Evolutionary conservation across 2,888 invertebrate species (phyloP).

Genomic region (Apodemia duryi): DNA sequence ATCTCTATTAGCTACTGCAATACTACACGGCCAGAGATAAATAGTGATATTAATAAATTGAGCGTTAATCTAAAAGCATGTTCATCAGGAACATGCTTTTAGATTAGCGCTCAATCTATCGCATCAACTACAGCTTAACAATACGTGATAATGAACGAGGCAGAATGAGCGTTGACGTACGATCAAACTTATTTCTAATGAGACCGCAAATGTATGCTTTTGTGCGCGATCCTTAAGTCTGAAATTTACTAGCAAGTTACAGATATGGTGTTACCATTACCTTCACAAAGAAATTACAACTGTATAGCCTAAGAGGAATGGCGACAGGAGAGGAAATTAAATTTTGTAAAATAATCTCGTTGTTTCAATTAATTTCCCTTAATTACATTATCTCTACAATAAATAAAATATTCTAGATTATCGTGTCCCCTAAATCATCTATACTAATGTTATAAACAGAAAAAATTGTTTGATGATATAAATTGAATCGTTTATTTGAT

Average conservation of each 20-base stretch:
- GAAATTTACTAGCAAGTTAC: slow-evolving; percentile 42
- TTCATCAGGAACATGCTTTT: no score
- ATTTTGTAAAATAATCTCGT: slow-evolving; percentile 68
- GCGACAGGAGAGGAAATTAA: slow-evolving; percentile 68
- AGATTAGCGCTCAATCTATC: no score
- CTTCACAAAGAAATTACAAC: slow-evolving; percentile 64
- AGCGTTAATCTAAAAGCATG: no score
- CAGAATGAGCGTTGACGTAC: not conserved
- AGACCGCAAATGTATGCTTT: not conserved
- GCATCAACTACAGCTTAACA: no score
- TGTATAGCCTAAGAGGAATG: slow-evolving; percentile 69
- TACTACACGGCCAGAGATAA: no score
- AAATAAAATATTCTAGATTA: not conserved
- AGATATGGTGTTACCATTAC: slow-evolving; percentile 75
- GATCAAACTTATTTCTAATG: not conserved
- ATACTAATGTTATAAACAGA: not conserved
- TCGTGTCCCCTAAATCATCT: not conserved
- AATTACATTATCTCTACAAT: not conserved
- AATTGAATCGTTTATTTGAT: no score
- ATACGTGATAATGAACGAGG: not conserved
- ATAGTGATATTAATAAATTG: no score
- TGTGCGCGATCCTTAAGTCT: slow-evolving; percentile 37
- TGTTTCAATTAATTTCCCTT: slow-evolving; percentile 42
- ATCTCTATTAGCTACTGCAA: no score
- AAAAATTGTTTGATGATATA: not conserved